Evolutionary conservation across 1,140 invertebrate genomes (phyloP).

Genomic region (Fopius arisanus): DNA sequence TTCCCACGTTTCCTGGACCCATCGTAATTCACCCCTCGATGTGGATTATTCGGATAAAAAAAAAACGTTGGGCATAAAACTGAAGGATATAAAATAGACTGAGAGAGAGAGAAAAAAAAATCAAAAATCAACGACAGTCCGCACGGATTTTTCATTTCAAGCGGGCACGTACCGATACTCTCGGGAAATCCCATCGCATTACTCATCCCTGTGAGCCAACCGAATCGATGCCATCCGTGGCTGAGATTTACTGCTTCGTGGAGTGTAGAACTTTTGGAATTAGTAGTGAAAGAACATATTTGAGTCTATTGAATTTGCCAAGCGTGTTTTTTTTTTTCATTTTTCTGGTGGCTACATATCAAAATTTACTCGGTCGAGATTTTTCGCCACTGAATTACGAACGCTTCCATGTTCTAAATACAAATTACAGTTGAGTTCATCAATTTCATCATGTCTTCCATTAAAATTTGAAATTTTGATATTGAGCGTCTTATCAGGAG

Average conservation of each 20-base stretch:
- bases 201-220: slow-evolving; percentile 5
- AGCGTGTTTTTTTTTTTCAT: neutral
- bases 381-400: too few species aligned
- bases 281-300: neutral
- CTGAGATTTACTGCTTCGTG: slow-evolving; percentile 16
- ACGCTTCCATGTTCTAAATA: too few species aligned
- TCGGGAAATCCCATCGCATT: slow-evolving; percentile 6
- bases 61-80: neutral
- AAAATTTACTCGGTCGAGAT: too few species aligned
- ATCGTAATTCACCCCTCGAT: slow-evolving; percentile 14
- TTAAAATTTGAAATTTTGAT: too few species aligned
- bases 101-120: too few species aligned
- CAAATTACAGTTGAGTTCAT: too few species aligned
- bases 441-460: too few species aligned
- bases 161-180: slow-evolving; percentile 17
- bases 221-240: slow-evolving; percentile 8
- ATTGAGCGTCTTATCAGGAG: too few species aligned
- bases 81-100: slow-evolving; percentile 4
- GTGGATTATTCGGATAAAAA: slow-evolving; percentile 10
- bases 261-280: slow-evolving; percentile 13
- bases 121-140: slow-evolving; percentile 10
- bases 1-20: neutral
- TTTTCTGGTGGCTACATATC: too few species aligned
- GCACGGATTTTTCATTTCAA: slow-evolving; percentile 14
- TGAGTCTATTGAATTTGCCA: neutral